Conservation (phyloP, 2,797 vertebrate genomes). For the Arnoldichthys spilopterus region DNA sequence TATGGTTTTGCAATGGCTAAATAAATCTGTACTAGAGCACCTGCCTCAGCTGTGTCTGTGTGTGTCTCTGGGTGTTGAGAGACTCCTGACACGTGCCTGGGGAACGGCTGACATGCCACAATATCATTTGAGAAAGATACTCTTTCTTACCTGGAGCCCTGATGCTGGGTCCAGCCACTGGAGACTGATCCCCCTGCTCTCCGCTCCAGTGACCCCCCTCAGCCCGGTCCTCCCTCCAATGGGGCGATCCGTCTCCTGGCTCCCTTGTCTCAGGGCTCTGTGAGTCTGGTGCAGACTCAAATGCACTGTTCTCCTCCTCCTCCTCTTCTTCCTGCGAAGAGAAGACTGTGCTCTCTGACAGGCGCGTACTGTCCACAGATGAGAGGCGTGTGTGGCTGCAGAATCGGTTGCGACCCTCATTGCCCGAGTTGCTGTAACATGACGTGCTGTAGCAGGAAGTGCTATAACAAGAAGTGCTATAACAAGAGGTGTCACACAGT, state of each 20-base stretch:
- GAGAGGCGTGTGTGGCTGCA: constrained; percentile 95
- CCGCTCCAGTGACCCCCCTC: constrained; percentile 71
- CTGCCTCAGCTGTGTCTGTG: too few species aligned
- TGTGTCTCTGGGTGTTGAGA: too few species aligned
- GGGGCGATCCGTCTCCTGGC: constrained; percentile 67
- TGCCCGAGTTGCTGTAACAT: constrained; percentile 84
- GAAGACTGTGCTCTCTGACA: constrained; percentile 96
- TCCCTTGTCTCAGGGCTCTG: constrained; percentile 83
- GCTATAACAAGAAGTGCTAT: constrained; percentile 94
- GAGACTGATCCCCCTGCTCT: constrained; percentile 76
- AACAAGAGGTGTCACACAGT: constrained; percentile 89
- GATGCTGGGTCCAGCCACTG: constrained; percentile 83
- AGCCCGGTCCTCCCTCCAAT: constrained; percentile 79
- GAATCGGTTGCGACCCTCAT: constrained; percentile 85
- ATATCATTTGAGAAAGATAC: background rate
- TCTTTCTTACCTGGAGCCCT: constrained; percentile 85
- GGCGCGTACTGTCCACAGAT: constrained; percentile 93
- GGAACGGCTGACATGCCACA: too few species aligned
- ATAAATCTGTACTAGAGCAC: too few species aligned
- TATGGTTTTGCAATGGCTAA: too few species aligned
- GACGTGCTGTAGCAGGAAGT: constrained; percentile 94
- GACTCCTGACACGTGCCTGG: too few species aligned
- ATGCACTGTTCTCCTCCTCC: constrained; percentile 92
- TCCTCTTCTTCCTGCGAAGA: constrained; percentile 95
- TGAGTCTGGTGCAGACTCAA: constrained; percentile 87